Evolutionary conservation across 1,140 invertebrate species (phyloP).

Genomic region (Lithobius niger): DNA sequence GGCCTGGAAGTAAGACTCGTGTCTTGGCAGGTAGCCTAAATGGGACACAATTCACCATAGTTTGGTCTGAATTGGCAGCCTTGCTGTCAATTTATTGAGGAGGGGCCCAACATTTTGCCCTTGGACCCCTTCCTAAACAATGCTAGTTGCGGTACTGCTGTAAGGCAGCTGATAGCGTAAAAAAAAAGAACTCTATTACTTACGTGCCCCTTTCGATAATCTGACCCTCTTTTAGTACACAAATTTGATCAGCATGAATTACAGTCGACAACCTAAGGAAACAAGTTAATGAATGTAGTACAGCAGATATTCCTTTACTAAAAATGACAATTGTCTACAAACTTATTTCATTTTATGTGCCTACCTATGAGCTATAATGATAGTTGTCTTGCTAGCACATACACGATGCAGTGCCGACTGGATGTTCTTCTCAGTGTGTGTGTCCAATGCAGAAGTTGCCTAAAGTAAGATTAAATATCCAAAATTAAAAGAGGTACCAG

Average conservation of each 20-base stretch:
- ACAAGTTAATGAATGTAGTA: not conserved
- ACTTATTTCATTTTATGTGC: not conserved
- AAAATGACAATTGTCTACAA: too few relatives aligned
- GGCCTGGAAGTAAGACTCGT: too few relatives aligned
- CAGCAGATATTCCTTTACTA: not conserved
- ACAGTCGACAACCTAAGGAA: conserved; percentile 62
- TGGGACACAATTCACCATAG: too few relatives aligned
- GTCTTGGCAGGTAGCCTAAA: too few relatives aligned
- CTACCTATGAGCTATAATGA: conserved; percentile 78
- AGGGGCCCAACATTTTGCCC: too few relatives aligned
- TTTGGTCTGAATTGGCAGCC: too few relatives aligned
- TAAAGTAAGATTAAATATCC: conserved; percentile 29
- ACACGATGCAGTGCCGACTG: conserved; percentile 54
- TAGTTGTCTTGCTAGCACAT: conserved; percentile 70
- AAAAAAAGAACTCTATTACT: too few relatives aligned
- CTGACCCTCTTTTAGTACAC: conserved; percentile 75
- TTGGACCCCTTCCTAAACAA: too few relatives aligned
- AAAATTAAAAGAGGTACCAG: too few relatives aligned
- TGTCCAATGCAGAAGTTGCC: conserved; percentile 37
- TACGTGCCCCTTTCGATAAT: conserved; percentile 81
- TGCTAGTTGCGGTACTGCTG: too few relatives aligned
- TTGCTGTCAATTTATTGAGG: too few relatives aligned
- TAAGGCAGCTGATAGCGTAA: too few relatives aligned
- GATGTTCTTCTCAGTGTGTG: conserved; percentile 28
- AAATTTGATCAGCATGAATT: conserved; percentile 82